Conservation (phyloP, 2,888 invertebrate genomes). For the Loripinus fragilis region DNA sequence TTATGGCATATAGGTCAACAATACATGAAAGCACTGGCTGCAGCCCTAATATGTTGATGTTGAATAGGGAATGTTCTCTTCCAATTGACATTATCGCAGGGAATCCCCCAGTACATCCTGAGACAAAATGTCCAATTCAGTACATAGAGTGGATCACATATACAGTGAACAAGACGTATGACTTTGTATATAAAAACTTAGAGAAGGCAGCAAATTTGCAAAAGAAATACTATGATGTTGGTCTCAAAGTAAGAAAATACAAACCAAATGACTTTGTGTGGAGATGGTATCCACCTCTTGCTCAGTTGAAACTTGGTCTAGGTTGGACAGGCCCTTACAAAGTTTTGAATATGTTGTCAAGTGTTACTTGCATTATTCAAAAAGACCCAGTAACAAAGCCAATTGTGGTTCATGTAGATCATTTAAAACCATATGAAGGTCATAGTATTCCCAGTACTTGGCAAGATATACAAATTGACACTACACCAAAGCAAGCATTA, state of each 20-base stretch:
- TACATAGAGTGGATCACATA: conserved; percentile 7
- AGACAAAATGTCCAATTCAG: conserved; percentile 6
- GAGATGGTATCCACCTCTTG: neutral
- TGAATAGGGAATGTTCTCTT: neutral
- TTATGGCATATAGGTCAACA: neutral
- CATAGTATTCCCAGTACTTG: neutral
- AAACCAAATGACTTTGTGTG: neutral
- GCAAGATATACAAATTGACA: neutral
- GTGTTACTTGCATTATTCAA: neutral
- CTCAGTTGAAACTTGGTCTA: neutral
- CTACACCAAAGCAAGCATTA: no score
- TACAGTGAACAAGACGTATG: neutral
- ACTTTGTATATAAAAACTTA: conserved; percentile 6
- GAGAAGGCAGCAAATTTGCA: neutral
- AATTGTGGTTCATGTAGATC: neutral
- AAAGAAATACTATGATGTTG: neutral
- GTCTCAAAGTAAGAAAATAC: neutral
- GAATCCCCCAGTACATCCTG: no score
- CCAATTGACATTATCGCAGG: neutral
- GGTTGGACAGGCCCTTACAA: conserved; percentile 11
- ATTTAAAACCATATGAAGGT: neutral
- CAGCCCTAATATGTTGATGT: conserved; percentile 1
- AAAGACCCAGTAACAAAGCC: neutral
- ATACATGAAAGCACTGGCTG: conserved; percentile 12
- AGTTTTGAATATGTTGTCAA: neutral